Evolutionary conservation across 1,140 invertebrate species (phyloP), one percentile per base, ranked within the genome.

Genomic region (Bombus breviceps): DNA sequence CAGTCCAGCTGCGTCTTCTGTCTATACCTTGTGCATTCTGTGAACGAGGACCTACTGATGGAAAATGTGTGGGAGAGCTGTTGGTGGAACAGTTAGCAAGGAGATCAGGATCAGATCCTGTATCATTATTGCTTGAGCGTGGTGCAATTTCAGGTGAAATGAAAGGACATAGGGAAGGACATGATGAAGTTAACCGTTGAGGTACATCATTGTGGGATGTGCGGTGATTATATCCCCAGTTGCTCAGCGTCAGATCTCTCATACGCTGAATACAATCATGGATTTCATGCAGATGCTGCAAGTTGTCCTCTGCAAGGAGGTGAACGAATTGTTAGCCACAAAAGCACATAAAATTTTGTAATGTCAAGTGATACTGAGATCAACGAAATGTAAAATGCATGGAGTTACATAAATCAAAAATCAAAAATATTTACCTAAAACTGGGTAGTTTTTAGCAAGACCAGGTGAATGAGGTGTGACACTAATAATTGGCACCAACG

Each of bases 401-500:
- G 5, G 25, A 22, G 34, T 43, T 37, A 43, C 41, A 43, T 22
- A 9, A 25, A 71, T 85, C 1, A 85, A 77, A 9, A 85, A 68
- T 68, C 10, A 81, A 85, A 66, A 15, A 69, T 43, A 71, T 62
- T 95, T 94, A 96, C 96, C 96, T 66, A 97, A 93, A 57, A 97
- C 95, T n/a, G 96, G 96, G 93, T 97, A 97, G 87, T 96, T 95
- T 86, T 96, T 96, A 68, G 95, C 95, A 71, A 94, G 86, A 82
- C 95, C 95, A 41, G 97, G 97, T 78, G 97, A 98, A 93, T 98
- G 97, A 8, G 97, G 97, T 53, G 98, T 98, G 71, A 98, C 97
- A 94, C 97, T 98, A 91, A 98, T 98, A 75, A 96, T 98, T 85
- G 98, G 98, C 90, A 98, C 97, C 66, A 96, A 92, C 59, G 96